Conservation (phyloP, 23 tunicate species). For the Halocynthia roretzi region DNA sequence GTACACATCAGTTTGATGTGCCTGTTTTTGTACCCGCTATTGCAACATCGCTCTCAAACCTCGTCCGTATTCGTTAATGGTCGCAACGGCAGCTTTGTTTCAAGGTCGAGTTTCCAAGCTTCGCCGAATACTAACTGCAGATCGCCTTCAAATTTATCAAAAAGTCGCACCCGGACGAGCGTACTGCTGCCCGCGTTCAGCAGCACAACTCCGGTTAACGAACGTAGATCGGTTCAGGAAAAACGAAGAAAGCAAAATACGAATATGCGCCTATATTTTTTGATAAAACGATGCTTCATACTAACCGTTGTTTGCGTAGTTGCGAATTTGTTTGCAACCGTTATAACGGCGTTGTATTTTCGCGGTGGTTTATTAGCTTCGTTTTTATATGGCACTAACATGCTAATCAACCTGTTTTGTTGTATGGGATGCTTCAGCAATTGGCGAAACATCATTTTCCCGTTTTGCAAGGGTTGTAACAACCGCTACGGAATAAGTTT, state of each 20-base stretch:
- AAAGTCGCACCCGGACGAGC: neutral
- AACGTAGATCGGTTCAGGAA: neutral
- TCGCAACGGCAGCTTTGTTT: constrained; percentile 15
- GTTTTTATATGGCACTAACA: constrained; percentile 30
- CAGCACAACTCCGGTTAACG: neutral
- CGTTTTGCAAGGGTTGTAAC: neutral
- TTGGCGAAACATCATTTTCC: constrained; percentile 28
- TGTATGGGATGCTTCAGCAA: constrained; percentile 31
- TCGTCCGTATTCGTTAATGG: constrained; percentile 11
- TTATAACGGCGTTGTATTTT: constrained; percentile 16
- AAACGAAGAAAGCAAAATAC: neutral
- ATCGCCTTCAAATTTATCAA: no score
- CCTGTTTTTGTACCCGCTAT: constrained; percentile 38
- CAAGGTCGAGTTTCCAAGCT: constrained; percentile 2
- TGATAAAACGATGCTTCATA: constrained; percentile 24
- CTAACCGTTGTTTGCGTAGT: constrained; percentile 26
- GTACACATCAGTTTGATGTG: constrained; percentile 26
- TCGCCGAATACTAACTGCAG: constrained; percentile 3
- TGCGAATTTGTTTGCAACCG: constrained; percentile 20
- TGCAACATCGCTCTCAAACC: constrained; percentile 18
- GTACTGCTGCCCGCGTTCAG: neutral
- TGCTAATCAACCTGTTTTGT: constrained; percentile 29
- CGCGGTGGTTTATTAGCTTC: constrained; percentile 23
- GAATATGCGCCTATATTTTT: neutral
- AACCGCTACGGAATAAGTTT: no score